Evolutionary conservation across 2,797 vertebrate species (phyloP).

Genomic region (Sebastiscus tertius): DNA sequence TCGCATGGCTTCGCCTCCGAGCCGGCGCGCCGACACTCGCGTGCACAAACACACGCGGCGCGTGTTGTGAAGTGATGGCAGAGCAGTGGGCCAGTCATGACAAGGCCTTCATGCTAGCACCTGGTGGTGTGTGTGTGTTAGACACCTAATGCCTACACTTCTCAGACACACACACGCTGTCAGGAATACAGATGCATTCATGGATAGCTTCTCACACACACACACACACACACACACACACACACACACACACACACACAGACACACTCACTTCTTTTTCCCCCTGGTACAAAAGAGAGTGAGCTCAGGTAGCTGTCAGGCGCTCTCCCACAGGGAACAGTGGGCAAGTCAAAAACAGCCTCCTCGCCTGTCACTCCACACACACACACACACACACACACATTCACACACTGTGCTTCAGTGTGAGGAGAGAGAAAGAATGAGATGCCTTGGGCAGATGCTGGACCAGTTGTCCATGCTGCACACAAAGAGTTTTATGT

Average conservation of each 20-base stretch:
- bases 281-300: conserved; percentile 63
- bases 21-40: conserved; percentile 29
- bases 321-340: conserved; percentile 74
- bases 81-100: conserved; percentile 58
- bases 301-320: conserved; percentile 80
- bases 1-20: conserved; percentile 47
- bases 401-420: conserved; percentile 43
- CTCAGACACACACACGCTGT: conserved; percentile 42
- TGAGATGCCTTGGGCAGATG: conserved; percentile 67
- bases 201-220: conserved; percentile 45
- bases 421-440: conserved; percentile 51
- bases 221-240: neutral
- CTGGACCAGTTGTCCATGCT: conserved; percentile 62
- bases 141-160: conserved; percentile 61
- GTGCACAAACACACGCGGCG: conserved; percentile 1
- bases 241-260: conserved; percentile 23
- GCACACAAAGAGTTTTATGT: conserved; percentile 29
- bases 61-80: conserved; percentile 44
- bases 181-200: conserved; percentile 68
- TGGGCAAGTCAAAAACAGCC: conserved; percentile 76
- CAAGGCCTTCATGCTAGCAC: conserved; percentile 55
- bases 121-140: conserved; percentile 30
- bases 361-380: conserved; percentile 68
- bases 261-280: conserved; percentile 23
- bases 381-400: conserved; percentile 21